phyloP scores from a whole-genome alignment of 2,888 invertebrate species.

The Leistus spinibarbis region DNA sequence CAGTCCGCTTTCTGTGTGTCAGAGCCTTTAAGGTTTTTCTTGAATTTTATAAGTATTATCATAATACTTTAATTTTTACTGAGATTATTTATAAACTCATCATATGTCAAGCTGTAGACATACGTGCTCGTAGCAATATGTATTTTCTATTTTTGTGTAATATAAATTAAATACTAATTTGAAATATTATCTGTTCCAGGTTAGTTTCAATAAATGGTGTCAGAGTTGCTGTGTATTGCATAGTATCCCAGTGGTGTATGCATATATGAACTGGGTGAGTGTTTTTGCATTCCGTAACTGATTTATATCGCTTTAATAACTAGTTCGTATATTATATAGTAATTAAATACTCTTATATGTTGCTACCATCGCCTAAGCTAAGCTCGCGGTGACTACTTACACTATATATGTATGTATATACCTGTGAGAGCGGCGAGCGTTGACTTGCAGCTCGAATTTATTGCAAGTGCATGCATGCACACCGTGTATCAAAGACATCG shows the following conservation, averaged over 20 bases:
- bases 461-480: background rate
- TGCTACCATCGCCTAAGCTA: slow-evolving; percentile 8
- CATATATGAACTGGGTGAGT: slow-evolving; percentile 26
- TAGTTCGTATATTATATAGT: slow-evolving; percentile 38
- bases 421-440: background rate
- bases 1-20: no score
- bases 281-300: slow-evolving; percentile 22
- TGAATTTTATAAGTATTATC: no score
- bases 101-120: no score
- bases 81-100: no score
- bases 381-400: slow-evolving; percentile 1
- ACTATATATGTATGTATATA: no score
- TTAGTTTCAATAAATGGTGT: slow-evolving; percentile 8
- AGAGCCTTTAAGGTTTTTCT: no score
- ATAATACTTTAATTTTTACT: no score
- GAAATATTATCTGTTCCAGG: slow-evolving; percentile 21
- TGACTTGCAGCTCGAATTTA: background rate
- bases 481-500: slow-evolving; percentile 14
- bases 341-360: slow-evolving; percentile 32
- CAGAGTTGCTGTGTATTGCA: slow-evolving; percentile 13
- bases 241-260: background rate
- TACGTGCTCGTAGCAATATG: no score
- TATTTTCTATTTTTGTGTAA: background rate
- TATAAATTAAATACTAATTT: background rate
- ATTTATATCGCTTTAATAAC: slow-evolving; percentile 37